Base-by-base conservation (phyloP, 2,113 vertebrate species). In the Oreocharis arfaki region DNA sequence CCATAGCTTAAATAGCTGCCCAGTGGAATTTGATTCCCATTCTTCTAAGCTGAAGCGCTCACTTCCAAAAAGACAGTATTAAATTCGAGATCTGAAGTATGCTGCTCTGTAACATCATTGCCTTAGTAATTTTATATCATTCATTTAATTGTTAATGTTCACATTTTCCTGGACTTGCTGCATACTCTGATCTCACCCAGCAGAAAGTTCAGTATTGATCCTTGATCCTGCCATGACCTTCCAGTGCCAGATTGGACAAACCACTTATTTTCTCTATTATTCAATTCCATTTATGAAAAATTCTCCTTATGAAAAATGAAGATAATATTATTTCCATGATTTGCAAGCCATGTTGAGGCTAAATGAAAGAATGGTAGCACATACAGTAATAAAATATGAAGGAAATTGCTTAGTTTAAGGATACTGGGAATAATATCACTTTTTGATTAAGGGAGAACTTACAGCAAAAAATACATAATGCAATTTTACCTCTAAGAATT, bases 391-490 rank as follows among this genome's bases (percentile, higher is more conserved):
- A 95, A 95, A 95, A 92, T 89, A 79, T 22, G 47, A 81, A 89
- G 53, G 37, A 74, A 93, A 94, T 89, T 52, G 44, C 69, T 95
- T 92, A 55, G 68, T 94, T 90, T 90, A 92, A 92, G 68, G 33
- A 86, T 84, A 67, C 21, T 63, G 56, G 5, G 26, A 77, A 46
- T 89, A 90, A 81, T 87, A 89, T 13, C 5, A 28, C 39, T 78
- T 91, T 92, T 78, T 94, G 91, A 94, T 94, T 93, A 84, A 84
- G n/a, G 60, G 32, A 92, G 35, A 91, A 89, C 47, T 90, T 94
- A 56, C 8, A 95, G 69, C 32, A 91, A 91, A 94, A 95, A 91
- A 90, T 44, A 35, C 8, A 64, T 87, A 94, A 93, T 67, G 44
- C 22, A 92, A 84, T 95, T 94, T 84, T 93, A 63, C 76, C 30